Conservation (phyloP, 2,113 vertebrate genomes). For the Synodontis membranacea region DNA sequence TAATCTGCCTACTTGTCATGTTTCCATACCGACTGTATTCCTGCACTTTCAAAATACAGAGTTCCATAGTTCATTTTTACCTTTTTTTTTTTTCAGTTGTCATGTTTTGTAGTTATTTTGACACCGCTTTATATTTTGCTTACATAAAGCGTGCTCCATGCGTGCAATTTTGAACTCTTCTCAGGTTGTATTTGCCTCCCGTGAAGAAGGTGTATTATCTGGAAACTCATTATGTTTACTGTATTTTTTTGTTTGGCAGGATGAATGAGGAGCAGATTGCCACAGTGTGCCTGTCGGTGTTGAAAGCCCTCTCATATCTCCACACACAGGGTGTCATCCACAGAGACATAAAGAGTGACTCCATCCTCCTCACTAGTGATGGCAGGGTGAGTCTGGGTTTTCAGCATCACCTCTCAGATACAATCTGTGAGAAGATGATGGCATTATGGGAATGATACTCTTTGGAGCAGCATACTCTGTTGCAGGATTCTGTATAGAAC, state of each 20-base stretch:
- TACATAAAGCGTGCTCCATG: not conserved
- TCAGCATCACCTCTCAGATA: not conserved
- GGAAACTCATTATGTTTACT: constrained; percentile 26
- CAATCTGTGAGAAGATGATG: not conserved
- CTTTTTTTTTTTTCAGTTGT: not conserved
- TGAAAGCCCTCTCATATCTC: constrained; percentile 92
- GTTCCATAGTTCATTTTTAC: not conserved
- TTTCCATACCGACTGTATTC: too few relatives aligned
- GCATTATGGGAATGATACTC: too few relatives aligned
- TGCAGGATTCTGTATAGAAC: not conserved
- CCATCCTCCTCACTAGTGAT: constrained; percentile 95
- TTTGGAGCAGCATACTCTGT: not conserved
- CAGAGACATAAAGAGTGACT: constrained; percentile 98
- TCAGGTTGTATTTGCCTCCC: not conserved
- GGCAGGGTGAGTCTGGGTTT: constrained; percentile 81
- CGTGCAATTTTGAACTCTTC: not conserved
- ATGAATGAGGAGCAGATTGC: constrained; percentile 99
- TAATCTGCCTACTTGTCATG: not conserved
- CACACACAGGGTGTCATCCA: constrained; percentile 98
- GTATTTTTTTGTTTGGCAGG: constrained; percentile 69
- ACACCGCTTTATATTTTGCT: not conserved
- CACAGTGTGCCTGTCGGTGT: constrained; percentile 92
- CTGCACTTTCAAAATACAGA: not conserved
- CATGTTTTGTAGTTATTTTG: not conserved
- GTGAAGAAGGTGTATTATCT: not conserved